A percentile compares a stretch with the other conserved stretches of the same genome.
Conservation (phyloP, 2,113 vertebrate genomes). For the Phalacrocorax brasilianus region DNA sequence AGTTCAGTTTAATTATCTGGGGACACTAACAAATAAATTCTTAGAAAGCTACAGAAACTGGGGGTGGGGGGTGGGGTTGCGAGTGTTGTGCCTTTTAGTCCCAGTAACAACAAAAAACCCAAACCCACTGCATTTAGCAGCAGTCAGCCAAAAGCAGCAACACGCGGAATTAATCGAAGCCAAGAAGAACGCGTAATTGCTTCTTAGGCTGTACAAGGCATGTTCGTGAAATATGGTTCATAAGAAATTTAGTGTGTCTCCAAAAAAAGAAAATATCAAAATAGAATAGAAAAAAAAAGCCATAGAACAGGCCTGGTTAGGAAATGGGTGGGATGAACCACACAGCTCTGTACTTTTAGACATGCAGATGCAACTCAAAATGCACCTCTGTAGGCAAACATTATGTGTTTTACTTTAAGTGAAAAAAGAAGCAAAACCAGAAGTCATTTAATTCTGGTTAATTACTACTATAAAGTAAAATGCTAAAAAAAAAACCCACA, state of each 20-base stretch:
- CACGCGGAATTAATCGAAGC: neutral
- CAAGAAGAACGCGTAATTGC: neutral
- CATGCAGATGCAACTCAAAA: neutral
- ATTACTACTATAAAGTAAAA: neutral
- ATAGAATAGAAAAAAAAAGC: neutral
- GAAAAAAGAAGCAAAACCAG: neutral
- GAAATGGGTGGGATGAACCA: neutral
- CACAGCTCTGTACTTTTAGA: neutral
- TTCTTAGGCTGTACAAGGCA: neutral
- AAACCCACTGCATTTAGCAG: neutral
- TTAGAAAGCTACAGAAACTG: neutral
- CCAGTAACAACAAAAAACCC: neutral
- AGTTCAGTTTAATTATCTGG: neutral
- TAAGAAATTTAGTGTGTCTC: neutral
- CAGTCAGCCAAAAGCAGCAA: neutral
- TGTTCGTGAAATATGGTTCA: accelerated
- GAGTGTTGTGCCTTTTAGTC: neutral
- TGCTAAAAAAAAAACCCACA: neutral
- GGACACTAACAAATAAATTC: neutral
- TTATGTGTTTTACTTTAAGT: neutral
- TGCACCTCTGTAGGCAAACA: neutral
- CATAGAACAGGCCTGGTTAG: neutral
- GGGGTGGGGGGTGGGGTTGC: too few relatives aligned
- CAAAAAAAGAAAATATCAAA: neutral
- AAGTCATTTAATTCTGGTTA: neutral